phyloP scores from a whole-genome alignment of 37 sponge, comb jelly and placozoan species.

The Haliclona indistincta region DNA sequence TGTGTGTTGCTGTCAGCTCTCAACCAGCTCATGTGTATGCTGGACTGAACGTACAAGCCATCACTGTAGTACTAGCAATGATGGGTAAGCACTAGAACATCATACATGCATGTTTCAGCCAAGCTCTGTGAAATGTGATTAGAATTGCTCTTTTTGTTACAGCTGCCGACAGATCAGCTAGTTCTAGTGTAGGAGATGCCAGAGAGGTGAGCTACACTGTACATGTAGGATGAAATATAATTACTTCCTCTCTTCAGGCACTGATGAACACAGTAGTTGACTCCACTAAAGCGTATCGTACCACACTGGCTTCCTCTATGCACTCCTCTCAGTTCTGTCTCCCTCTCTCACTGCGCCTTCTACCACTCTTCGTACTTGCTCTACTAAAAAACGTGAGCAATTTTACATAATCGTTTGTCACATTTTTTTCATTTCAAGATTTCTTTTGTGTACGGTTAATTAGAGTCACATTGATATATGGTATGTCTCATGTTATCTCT shows the following conservation, averaged over 20 bases:
- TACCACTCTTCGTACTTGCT: slow-evolving; percentile 71
- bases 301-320: slow-evolving; percentile 39
- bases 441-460: no score
- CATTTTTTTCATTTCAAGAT: no score
- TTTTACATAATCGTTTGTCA: no score
- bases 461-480: no score
- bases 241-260: slow-evolving; percentile 53
- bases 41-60: slow-evolving; percentile 73
- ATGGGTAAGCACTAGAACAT: slow-evolving; percentile 75
- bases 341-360: slow-evolving; percentile 72
- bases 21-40: slow-evolving; percentile 78
- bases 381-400: slow-evolving; percentile 74
- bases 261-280: slow-evolving; percentile 84
- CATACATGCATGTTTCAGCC: no score
- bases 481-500: no score
- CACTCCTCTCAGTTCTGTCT: slow-evolving; percentile 59
- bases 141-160: neutral
- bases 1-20: slow-evolving; percentile 82
- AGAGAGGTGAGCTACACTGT: slow-evolving; percentile 63
- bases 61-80: slow-evolving; percentile 83
- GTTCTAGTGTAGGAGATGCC: slow-evolving; percentile 89
- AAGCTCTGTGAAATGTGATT: neutral
- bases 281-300: slow-evolving; percentile 70
- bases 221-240: neutral
- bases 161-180: slow-evolving; percentile 78